These are phyloP conservation scores for Larimichthys crocea DNA, from an alignment of 2,113 vertebrate species.

Conservation along the genomic window DNA sequence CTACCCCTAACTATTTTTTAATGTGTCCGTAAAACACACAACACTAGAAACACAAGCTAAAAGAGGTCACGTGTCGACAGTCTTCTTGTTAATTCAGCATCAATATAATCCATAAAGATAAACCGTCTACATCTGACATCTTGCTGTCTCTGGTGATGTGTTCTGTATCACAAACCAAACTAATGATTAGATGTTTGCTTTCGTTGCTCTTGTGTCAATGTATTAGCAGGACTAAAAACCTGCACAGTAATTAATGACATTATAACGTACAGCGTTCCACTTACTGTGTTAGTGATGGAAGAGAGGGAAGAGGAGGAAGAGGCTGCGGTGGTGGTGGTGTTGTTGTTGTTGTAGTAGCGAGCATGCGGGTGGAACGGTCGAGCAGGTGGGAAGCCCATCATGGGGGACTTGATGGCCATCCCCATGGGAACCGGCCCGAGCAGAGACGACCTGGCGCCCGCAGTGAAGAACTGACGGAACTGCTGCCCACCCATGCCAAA, in stretches of 20 bases:
- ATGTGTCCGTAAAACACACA: too few species aligned
- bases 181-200: background rate
- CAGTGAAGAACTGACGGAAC: conserved; percentile 93
- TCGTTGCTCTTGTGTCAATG: background rate
- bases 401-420: conserved; percentile 90
- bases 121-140: background rate
- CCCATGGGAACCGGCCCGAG: conserved; percentile 95
- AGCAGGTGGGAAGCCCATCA: conserved; percentile 86
- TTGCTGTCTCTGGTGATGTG: background rate
- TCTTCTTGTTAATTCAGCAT: too few species aligned
- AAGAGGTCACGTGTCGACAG: too few species aligned
- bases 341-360: conserved; percentile 85
- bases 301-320: conserved; percentile 25
- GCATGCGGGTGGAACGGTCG: conserved; percentile 88
- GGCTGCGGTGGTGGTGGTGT: conserved; percentile 8
- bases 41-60: too few species aligned
- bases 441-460: conserved; percentile 92
- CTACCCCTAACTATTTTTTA: too few species aligned
- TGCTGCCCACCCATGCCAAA: conserved; percentile 91
- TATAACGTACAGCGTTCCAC: conserved; percentile 9
- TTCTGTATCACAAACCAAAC: background rate
- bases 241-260: conserved; percentile 6
- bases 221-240: background rate
- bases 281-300: conserved; percentile 46
- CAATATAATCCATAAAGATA: too few species aligned